These are phyloP conservation scores for Anableps anableps DNA, from an alignment of 2,797 vertebrate species.

Conservation along the genomic window DNA sequence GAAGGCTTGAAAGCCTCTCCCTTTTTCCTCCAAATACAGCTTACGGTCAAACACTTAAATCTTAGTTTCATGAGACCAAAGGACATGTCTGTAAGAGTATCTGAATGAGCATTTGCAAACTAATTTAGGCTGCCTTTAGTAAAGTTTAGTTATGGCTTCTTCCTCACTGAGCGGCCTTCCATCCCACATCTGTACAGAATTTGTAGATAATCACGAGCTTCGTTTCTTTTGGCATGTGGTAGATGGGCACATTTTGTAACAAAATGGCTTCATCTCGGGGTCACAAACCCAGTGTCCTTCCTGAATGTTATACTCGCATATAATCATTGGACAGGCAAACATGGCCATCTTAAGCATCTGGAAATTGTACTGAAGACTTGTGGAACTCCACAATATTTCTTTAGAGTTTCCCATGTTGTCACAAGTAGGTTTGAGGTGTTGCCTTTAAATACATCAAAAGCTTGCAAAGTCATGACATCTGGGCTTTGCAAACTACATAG, in stretches of 20 bases:
- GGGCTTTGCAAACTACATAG: no score
- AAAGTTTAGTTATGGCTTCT: neutral
- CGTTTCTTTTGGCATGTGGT: no score
- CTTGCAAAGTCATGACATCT: neutral
- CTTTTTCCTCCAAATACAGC: no score
- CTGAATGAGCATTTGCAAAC: no score
- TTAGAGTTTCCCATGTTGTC: neutral
- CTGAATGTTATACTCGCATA: neutral
- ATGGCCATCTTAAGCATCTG: no score
- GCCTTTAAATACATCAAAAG: neutral
- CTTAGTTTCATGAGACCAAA: neutral
- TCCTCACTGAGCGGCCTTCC: neutral
- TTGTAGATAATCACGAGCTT: neutral
- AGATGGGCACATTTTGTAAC: no score
- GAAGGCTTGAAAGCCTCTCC: neutral
- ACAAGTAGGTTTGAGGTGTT: neutral
- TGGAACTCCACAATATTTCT: no score
- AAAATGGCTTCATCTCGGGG: no score
- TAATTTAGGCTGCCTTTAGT: no score
- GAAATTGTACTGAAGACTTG: no score
- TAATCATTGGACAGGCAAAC: no score
- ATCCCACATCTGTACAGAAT: neutral
- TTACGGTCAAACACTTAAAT: neutral
- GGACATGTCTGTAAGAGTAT: neutral
- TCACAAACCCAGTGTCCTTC: neutral